These are phyloP conservation scores for Rhea pennata DNA, from an alignment of 2,113 vertebrate genomes.

Conservation along the genomic window DNA sequence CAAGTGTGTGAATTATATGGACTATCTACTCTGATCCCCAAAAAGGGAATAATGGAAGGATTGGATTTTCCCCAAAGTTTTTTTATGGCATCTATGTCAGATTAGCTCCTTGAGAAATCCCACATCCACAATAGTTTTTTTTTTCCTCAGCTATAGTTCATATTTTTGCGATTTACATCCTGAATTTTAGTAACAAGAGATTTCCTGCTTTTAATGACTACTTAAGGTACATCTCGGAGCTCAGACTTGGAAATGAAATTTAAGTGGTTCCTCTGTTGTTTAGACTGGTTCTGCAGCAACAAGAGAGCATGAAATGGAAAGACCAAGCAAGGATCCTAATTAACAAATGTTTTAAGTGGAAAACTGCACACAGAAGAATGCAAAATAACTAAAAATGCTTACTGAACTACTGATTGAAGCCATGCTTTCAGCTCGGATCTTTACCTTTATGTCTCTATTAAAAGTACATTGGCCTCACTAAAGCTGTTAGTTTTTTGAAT, in stretches of 20 bases:
- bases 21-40: not conserved
- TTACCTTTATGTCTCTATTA: not conserved
- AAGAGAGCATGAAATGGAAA: not conserved
- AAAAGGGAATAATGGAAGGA: not conserved
- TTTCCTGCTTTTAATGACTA: not conserved
- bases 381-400: not conserved
- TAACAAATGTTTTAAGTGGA: not conserved
- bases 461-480: not conserved
- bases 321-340: not conserved
- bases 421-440: not conserved
- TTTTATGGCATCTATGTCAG: not conserved
- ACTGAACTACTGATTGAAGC: not conserved
- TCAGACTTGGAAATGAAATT: not conserved
- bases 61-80: not conserved
- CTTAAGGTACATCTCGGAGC: not conserved
- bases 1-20: not conserved
- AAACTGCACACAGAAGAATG: not conserved
- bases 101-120: not conserved
- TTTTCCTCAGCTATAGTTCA: not conserved
- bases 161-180: not conserved
- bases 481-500: fast-evolving
- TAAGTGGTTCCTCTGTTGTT: not conserved
- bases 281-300: not conserved
- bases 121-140: not conserved
- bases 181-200: not conserved